These are phyloP conservation scores for Phyllostomus discolor DNA, from an alignment of 2,113 vertebrate species.

Conservation along the genomic window DNA sequence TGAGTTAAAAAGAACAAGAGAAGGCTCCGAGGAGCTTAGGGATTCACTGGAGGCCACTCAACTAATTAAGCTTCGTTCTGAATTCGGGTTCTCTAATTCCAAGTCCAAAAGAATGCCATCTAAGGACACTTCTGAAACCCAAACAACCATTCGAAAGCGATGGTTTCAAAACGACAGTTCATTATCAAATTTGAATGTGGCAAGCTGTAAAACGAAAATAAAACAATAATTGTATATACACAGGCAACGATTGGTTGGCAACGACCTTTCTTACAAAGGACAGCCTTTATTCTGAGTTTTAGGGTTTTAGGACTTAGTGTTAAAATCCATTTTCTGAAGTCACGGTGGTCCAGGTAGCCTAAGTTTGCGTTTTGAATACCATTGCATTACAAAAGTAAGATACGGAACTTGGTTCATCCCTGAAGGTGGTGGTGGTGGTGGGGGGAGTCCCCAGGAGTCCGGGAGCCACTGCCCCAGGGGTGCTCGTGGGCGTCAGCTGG, in stretches of 20 bases:
- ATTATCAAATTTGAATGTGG: not conserved
- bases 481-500: not conserved
- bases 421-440: not conserved
- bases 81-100: not conserved
- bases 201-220: not conserved
- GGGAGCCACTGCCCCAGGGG: not conserved
- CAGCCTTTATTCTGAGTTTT: not conserved
- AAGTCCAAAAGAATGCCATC: not conserved
- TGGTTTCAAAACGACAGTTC: not conserved
- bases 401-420: not conserved
- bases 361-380: not conserved
- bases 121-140: not conserved
- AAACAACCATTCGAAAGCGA: not conserved
- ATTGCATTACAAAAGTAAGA: not conserved
- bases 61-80: not conserved
- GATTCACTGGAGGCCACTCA: not conserved
- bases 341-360: not conserved
- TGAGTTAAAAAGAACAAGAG: not conserved
- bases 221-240: not conserved
- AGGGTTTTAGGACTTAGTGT: not conserved
- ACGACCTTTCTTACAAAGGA: not conserved
- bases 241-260: not conserved
- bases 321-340: not conserved
- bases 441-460: not conserved
- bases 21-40: not conserved